Evolutionary conservation across 1,140 invertebrate species (phyloP).

Genomic region (Helicoverpa armigera): DNA sequence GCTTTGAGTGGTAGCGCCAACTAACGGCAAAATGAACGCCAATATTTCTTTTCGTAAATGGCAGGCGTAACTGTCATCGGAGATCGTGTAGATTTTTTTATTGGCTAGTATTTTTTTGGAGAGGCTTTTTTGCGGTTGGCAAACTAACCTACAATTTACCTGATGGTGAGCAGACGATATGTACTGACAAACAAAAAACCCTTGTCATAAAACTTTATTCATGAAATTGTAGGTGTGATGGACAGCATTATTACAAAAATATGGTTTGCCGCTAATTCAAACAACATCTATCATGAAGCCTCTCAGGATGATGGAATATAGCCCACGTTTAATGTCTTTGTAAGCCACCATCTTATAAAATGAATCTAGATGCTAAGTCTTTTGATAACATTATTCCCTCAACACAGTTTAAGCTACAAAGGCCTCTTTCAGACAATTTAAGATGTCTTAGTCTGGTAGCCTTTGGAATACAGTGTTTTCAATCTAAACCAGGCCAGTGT

Average conservation of each 20-base stretch:
- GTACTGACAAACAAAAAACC: too few relatives aligned
- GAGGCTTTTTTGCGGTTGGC: not conserved
- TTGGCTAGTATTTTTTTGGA: not conserved
- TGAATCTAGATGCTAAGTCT: not conserved
- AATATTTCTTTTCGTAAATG: constrained; percentile 11
- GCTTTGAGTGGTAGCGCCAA: not conserved
- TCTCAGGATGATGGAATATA: too few relatives aligned
- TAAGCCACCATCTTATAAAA: not conserved
- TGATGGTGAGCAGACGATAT: too few relatives aligned
- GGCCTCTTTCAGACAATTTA: not conserved
- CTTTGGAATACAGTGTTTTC: too few relatives aligned
- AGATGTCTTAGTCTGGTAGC: too few relatives aligned
- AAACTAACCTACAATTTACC: not conserved
- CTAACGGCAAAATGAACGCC: not conserved
- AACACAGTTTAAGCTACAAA: not conserved
- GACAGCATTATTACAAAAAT: too few relatives aligned
- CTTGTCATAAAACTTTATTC: too few relatives aligned
- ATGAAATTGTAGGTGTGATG: too few relatives aligned
- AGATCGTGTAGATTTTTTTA: constrained; percentile 6
- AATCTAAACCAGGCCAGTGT: too few relatives aligned
- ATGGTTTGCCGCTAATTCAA: not conserved
- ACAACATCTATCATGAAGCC: not conserved
- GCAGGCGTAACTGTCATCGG: not conserved
- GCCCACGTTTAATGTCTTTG: too few relatives aligned
- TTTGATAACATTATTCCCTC: constrained; percentile 18